Evolutionary conservation across 2,113 vertebrate species (phyloP), one percentile per base, ranked within the genome.

Genomic region (Tachuris rubrigastra): DNA sequence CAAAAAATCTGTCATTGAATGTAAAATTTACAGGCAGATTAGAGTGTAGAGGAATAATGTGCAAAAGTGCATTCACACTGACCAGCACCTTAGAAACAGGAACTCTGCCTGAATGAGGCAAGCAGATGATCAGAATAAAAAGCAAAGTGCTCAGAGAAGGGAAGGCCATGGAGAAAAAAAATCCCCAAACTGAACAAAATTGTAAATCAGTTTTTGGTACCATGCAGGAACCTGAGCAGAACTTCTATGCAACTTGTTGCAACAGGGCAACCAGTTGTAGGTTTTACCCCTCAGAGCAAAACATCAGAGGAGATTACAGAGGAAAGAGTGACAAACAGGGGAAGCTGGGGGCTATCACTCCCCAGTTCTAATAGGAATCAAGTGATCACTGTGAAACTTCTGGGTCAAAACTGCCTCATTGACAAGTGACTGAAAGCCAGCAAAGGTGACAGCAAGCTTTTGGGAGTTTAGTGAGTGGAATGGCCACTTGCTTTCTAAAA

Each of bases 71-170:
- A 44, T 4, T 56, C 33, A 91, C 65, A 69, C 17, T 6, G 33
- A 83, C 14, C 31, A 72, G 12, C 18, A 50, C 16, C 47, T 71
- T 47, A 59, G 19, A 66, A 88, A 63, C 33, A 72, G 28, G 16
- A 44, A 42, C 24, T 0, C 0, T 20, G 23, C 37, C 17, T 10
- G 3, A 73, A 4, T 30, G 71, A 83, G 37, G 41, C 19, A 62
- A 89, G 41, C 7, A 42, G 33, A 50, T 47, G 20, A 72, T 50
- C 19, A 62, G 66, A 91, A 62, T 13, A 41, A 89, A 93, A 87
- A 58, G 10, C 10, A 28, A 42, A 83, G 20, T 23, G 42, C 13
- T 75, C 47, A 56, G 24, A 24, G 11, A 35, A 55, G 27, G 42
- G n/a, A 75, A 83, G 35, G 33, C 5, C 44, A 80, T 8, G 12